These are phyloP conservation scores for Manis crassicaudata DNA, from an alignment of 2,797 vertebrate species.

Conservation along the genomic window DNA sequence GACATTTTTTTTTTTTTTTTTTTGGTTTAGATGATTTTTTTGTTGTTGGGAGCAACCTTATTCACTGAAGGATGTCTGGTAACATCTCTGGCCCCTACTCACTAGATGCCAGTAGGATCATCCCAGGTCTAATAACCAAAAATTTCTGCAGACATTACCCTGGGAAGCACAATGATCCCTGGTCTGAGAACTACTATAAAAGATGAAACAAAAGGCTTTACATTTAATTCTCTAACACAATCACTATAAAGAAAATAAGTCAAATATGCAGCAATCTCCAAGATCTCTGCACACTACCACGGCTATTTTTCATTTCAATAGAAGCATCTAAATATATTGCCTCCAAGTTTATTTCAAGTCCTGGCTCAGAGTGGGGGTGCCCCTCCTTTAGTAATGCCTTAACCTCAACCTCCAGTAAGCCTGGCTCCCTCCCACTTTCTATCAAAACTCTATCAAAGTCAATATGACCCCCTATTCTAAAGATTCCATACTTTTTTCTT, in stretches of 20 bases:
- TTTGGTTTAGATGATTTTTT: background rate
- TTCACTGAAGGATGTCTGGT: background rate
- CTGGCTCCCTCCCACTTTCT: background rate
- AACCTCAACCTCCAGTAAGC: background rate
- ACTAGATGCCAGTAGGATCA: background rate
- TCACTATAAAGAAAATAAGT: background rate
- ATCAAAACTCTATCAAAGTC: background rate
- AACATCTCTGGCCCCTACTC: background rate
- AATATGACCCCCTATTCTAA: slow-evolving; percentile 3
- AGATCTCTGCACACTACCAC: background rate
- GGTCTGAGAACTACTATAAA: background rate
- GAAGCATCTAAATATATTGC: background rate
- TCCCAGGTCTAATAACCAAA: background rate
- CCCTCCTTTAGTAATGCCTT: background rate
- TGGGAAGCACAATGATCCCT: background rate
- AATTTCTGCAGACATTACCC: background rate
- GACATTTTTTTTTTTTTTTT: background rate
- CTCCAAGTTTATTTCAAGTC: background rate
- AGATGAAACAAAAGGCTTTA: slow-evolving; percentile 28
- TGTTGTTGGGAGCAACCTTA: background rate
- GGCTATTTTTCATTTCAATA: background rate
- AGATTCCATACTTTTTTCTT: background rate
- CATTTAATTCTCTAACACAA: background rate
- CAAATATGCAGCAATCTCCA: background rate
- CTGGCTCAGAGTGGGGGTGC: background rate